Evolutionary conservation across 2,888 invertebrate species (phyloP).

Genomic region (Drosophila paranaensis): DNA sequence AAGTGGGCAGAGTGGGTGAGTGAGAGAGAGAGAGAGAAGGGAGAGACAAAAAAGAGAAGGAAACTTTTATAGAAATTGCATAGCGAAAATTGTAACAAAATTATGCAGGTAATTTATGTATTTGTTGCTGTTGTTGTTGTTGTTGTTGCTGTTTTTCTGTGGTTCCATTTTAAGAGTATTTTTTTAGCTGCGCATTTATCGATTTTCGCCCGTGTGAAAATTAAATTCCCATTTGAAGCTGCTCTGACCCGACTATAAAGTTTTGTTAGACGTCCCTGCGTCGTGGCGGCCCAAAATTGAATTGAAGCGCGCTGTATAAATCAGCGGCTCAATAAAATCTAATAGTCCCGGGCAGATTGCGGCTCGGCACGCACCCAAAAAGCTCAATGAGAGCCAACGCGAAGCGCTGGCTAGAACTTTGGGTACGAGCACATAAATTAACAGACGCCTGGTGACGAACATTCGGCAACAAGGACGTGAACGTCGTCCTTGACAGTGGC

Average conservation of each 20-base stretch:
- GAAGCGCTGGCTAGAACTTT: conserved; percentile 16
- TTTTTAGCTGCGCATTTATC: conserved; percentile 43
- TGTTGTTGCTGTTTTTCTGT: conserved; percentile 4
- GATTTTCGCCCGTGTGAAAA: conserved; percentile 73
- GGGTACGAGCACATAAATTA: conserved; percentile 62
- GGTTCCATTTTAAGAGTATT: conserved; percentile 8
- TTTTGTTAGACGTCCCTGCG: conserved; percentile 46
- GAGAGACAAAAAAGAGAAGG: conserved; percentile 5
- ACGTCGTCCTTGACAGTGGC: conserved; percentile 71
- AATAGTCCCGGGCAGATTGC: conserved; percentile 74
- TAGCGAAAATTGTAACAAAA: conserved; percentile 55
- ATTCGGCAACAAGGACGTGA: conserved; percentile 27
- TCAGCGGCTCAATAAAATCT: conserved; percentile 79
- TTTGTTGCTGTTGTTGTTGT: conserved; percentile 39
- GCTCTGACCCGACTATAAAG: conserved; percentile 45
- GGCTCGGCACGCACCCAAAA: conserved; percentile 67
- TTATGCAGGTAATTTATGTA: conserved; percentile 72
- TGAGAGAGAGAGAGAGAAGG: not conserved
- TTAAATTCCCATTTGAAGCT: conserved; percentile 69
- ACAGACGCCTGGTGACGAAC: conserved; percentile 36
- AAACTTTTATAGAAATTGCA: conserved; percentile 52
- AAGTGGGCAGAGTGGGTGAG: conserved; percentile 1
- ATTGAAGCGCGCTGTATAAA: conserved; percentile 76
- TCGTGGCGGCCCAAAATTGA: conserved; percentile 58
- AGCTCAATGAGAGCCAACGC: conserved; percentile 23